Evolutionary conservation across 2,113 vertebrate species (phyloP), one percentile per base, ranked within the genome.

Genomic region (Typhlomys cinereus): DNA sequence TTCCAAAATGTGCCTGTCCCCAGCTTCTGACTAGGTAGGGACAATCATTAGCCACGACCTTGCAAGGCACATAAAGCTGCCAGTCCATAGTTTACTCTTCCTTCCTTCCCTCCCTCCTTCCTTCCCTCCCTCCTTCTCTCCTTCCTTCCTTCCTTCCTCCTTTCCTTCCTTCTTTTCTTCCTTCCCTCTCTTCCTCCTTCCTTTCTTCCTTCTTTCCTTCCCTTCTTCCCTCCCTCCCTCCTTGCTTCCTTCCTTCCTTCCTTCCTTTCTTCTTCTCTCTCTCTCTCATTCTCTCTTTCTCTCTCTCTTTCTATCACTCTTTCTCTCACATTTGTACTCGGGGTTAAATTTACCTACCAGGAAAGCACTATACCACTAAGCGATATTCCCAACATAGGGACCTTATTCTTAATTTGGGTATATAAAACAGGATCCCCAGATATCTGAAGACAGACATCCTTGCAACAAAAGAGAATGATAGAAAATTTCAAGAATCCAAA

Each of bases 121-220:
- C 25, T 13, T 25, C 31, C 12, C 48, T 20, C 8, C 34, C 48
- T n/a, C 5, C n/a, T 20, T 10, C 50, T 11, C 4, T 31, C 2
- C 11, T 12, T 7, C 4, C 4, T 7, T 1, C 17, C 5, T 3
- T 17, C 15, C 15, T 3, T 31, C 27, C 4, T 9, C 6, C n/a
- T 4, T 9, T n/a, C 15, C 66, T 1, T 34, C 29, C 10, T 11
- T 50, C 46, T 18, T 18, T 31, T 18, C 2, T 7, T 71, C 29
- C 2, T 74, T 6, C 20, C 13, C 21, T 71, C 20, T 10, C 1
- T 20, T 7, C 34, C 21, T 7, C 34, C 12, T 34, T 18, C 14
- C 5, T 36, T n/a, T 3, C 36, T 69, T 7, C 15, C 18, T 36
- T 23, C 10, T 15, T 15, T 18, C 3, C 20, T 23, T 2, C 9